Evolutionary conservation across 2,113 vertebrate species (phyloP).

Genomic region (Macquaria ambigua): DNA sequence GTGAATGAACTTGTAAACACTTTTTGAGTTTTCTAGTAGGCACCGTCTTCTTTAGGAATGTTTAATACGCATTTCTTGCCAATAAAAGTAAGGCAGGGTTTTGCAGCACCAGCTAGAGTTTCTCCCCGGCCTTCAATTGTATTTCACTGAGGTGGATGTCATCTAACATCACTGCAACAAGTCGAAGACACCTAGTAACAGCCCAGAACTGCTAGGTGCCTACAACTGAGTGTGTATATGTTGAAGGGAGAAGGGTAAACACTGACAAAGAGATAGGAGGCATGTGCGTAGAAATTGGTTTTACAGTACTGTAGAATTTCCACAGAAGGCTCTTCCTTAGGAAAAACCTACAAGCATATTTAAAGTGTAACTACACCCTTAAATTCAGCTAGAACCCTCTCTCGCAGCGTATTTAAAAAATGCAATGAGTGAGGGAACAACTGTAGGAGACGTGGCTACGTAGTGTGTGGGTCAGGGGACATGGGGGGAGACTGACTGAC

Average conservation of each 20-base stretch:
- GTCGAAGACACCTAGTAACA: slow-evolving; percentile 25
- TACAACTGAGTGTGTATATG: slow-evolving; percentile 11
- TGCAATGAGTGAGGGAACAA: no score
- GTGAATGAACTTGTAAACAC: slow-evolving; percentile 56
- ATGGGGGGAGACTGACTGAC: no score
- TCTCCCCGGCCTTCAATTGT: slow-evolving; percentile 28
- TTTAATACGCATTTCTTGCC: slow-evolving; percentile 37
- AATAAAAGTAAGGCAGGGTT: slow-evolving; percentile 48
- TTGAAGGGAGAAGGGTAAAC: slow-evolving; percentile 8
- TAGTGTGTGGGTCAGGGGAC: no score
- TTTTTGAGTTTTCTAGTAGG: slow-evolving; percentile 17
- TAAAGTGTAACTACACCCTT: no score
- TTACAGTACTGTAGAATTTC: slow-evolving; percentile 25
- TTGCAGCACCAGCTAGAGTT: slow-evolving; percentile 29
- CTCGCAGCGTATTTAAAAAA: no score
- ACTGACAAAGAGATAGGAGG: slow-evolving; percentile 11
- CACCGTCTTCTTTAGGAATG: slow-evolving; percentile 34
- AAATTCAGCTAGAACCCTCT: no score
- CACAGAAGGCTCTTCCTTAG: slow-evolving; percentile 21
- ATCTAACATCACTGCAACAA: slow-evolving; percentile 15
- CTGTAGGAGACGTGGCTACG: no score
- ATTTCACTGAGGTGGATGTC: slow-evolving; percentile 22
- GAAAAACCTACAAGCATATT: slow-evolving; percentile 2
- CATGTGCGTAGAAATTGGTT: slow-evolving; percentile 10
- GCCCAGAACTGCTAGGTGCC: not conserved